Conservation (phyloP, 2,797 vertebrate genomes). For the Sebastes vulpes region DNA sequence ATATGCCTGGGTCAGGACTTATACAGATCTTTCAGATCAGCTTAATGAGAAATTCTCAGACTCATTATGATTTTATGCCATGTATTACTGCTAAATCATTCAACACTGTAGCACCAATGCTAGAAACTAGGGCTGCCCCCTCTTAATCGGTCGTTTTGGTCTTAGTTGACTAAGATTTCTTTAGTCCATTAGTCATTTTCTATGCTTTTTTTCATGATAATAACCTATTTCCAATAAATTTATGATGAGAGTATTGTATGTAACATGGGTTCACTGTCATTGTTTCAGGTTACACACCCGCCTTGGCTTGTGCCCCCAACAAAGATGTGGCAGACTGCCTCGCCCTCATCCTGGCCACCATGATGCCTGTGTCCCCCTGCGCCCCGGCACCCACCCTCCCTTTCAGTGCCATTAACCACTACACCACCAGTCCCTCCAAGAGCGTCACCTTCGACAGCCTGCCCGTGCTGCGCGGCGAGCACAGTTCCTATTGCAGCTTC, state of each 20-base stretch:
- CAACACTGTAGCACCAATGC: not conserved
- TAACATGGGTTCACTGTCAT: not conserved
- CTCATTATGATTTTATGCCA: not conserved
- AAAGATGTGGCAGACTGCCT: conserved; percentile 99
- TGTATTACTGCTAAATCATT: not conserved
- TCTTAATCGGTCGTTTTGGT: too few relatives aligned
- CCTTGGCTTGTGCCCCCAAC: conserved; percentile 97
- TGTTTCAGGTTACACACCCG: conserved; percentile 93
- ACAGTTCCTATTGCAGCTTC: conserved; percentile 96
- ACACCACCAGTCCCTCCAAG: conserved; percentile 93
- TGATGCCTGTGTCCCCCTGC: conserved; percentile 97
- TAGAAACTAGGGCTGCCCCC: not conserved
- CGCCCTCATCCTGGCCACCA: conserved; percentile 97
- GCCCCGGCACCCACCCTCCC: conserved; percentile 89
- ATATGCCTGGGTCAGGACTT: not conserved
- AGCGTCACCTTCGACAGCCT: conserved; percentile 94
- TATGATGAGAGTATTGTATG: not conserved
- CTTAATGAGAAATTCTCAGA: not conserved
- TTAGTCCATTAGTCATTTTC: too few relatives aligned
- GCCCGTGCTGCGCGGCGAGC: conserved; percentile 90
- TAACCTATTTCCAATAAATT: too few relatives aligned
- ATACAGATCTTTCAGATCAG: not conserved
- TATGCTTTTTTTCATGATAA: too few relatives aligned
- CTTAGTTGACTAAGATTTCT: too few relatives aligned
- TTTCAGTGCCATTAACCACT: conserved; percentile 97